phyloP scores from a whole-genome alignment of 2,113 vertebrate species.

The Cyprinodon variegatus region DNA sequence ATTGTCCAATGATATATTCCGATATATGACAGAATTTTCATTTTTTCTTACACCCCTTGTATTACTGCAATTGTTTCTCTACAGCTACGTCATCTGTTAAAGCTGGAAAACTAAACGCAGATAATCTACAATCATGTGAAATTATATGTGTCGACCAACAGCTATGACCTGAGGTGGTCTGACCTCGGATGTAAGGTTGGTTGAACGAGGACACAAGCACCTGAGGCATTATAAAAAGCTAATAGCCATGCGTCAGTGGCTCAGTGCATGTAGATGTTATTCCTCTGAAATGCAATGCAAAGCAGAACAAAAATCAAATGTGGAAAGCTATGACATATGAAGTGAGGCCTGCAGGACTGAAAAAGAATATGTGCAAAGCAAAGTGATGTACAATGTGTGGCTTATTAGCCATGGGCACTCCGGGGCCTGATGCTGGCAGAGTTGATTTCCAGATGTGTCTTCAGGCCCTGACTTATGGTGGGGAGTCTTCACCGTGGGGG shows the following conservation, averaged over 20 bases:
- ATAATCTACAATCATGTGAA: too few relatives aligned
- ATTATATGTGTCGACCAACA: too few relatives aligned
- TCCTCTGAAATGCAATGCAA: constrained; percentile 35
- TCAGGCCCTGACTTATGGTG: constrained; percentile 59
- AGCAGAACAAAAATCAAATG: constrained; percentile 36
- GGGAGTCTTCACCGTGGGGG: constrained; percentile 47
- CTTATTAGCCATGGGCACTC: constrained; percentile 43
- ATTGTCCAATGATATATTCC: too few relatives aligned
- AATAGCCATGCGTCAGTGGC: constrained; percentile 21
- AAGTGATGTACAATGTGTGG: constrained; percentile 58
- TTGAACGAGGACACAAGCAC: constrained; percentile 7
- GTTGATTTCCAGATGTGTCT: constrained; percentile 70
- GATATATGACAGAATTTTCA: too few relatives aligned
- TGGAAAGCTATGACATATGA: constrained; percentile 43
- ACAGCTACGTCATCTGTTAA: too few relatives aligned
- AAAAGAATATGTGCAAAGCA: constrained; percentile 47
- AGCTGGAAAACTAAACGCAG: too few relatives aligned
- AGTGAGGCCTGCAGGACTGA: constrained; percentile 44
- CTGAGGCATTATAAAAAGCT: constrained; percentile 18
- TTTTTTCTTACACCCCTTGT: too few relatives aligned
- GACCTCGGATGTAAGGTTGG: not conserved
- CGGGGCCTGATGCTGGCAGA: constrained; percentile 40
- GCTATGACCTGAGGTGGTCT: too few relatives aligned
- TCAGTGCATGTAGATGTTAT: constrained; percentile 22
- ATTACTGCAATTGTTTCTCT: too few relatives aligned